phyloP scores from a whole-genome alignment of 2,113 vertebrate species.

The Solenodon paradoxus region DNA sequence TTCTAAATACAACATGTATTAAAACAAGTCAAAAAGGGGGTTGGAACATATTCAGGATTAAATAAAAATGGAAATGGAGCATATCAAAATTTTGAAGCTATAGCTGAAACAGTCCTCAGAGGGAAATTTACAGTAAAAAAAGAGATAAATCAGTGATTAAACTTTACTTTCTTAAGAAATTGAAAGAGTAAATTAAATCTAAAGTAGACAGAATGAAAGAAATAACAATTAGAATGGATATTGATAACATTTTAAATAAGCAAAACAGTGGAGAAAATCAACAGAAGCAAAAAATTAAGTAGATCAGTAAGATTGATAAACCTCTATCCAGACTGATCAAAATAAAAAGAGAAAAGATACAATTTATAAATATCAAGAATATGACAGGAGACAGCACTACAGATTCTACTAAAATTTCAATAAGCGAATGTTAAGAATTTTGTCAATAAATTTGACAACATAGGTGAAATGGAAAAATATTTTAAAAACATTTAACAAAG shows the following conservation, averaged over 20 bases:
- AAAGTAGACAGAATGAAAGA: not conserved
- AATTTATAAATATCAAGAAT: not conserved
- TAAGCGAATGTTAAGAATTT: not conserved
- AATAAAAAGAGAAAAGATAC: too few relatives aligned
- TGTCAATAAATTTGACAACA: too few relatives aligned
- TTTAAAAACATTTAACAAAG: too few relatives aligned
- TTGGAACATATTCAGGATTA: not conserved
- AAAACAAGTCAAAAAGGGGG: not conserved
- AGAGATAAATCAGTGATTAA: not conserved
- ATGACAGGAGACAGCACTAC: not conserved
- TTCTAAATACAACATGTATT: not conserved
- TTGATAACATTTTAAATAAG: not conserved
- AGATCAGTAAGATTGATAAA: not conserved
- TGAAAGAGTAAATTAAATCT: too few relatives aligned
- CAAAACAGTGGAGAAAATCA: not conserved
- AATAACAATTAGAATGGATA: not conserved
- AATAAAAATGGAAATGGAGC: too few relatives aligned
- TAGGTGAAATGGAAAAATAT: too few relatives aligned
- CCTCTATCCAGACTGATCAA: too few relatives aligned
- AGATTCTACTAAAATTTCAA: conserved; percentile 8
- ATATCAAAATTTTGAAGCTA: not conserved
- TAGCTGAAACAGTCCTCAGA: not conserved
- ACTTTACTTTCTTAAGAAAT: not conserved
- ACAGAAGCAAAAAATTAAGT: not conserved
- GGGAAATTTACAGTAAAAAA: not conserved